phyloP scores from a whole-genome alignment of 2,797 vertebrate species.

The Macrochelys suwanniensis region DNA sequence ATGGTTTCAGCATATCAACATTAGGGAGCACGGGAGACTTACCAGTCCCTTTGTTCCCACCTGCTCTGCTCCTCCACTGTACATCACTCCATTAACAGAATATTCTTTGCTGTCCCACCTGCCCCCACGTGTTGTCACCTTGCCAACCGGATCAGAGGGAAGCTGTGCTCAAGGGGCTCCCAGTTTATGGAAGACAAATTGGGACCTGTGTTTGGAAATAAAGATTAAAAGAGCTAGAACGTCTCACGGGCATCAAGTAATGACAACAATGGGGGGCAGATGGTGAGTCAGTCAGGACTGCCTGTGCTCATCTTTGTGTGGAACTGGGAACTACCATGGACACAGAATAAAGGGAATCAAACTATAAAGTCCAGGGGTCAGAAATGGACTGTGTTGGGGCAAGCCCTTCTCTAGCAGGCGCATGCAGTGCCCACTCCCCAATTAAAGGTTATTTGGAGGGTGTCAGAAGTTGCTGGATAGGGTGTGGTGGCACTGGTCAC shows the following conservation, averaged over 20 bases:
- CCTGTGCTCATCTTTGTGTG: neutral
- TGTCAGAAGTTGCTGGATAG: neutral
- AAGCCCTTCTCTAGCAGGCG: neutral
- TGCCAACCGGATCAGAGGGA: neutral
- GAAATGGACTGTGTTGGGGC: neutral
- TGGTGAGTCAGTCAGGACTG: neutral
- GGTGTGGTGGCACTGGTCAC: neutral
- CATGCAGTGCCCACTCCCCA: fast-evolving
- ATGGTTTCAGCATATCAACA: neutral
- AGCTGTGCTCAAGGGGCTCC: neutral
- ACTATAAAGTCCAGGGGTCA: neutral
- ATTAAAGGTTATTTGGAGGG: too few species aligned
- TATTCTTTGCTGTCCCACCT: neutral
- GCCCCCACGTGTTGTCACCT: neutral
- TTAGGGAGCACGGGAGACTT: neutral
- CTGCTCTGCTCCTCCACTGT: neutral
- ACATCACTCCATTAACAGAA: neutral
- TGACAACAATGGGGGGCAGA: neutral
- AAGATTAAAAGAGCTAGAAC: neutral
- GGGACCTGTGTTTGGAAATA: neutral
- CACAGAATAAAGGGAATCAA: neutral
- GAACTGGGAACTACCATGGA: neutral
- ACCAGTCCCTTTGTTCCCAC: neutral
- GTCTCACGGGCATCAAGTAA: neutral
- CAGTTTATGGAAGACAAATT: neutral